Evolutionary conservation across 1,140 invertebrate genomes (phyloP).

Genomic region (Phthorimaea operculella): DNA sequence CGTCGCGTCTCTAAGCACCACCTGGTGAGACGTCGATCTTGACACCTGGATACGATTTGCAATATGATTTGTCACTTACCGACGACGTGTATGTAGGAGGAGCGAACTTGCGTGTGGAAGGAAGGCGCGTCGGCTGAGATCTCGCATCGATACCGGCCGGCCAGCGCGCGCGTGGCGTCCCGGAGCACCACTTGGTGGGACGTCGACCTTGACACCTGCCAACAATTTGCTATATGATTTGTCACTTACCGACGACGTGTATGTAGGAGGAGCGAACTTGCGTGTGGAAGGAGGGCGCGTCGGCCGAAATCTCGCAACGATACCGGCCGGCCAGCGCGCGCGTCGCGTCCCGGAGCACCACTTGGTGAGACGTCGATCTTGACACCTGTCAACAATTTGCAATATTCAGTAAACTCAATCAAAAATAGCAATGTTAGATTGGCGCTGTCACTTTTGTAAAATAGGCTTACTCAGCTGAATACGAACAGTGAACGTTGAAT

Average conservation of each 20-base stretch:
- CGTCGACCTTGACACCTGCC: conserved; percentile 71
- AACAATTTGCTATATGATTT: conserved; percentile 15
- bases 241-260: conserved; percentile 75
- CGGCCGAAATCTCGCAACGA: conserved; percentile 80
- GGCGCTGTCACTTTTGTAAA: too few species aligned
- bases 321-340: conserved; percentile 74
- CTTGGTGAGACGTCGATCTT: conserved; percentile 71
- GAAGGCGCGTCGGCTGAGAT: conserved; percentile 78
- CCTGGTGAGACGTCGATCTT: conserved; percentile 71
- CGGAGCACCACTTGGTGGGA: conserved; percentile 74
- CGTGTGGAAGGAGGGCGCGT: conserved; percentile 77
- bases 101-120: conserved; percentile 74
- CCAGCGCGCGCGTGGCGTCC: conserved; percentile 73
- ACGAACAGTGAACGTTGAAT: too few species aligned
- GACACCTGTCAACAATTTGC: conserved; percentile 62
- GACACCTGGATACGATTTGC: conserved; percentile 63
- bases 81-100: conserved; percentile 76
- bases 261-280: conserved; percentile 72
- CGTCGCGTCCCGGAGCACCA: conserved; percentile 75
- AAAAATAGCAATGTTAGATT: too few species aligned
- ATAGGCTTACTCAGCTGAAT: too few species aligned
- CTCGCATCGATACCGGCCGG: conserved; percentile 79
- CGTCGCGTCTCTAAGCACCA: conserved; percentile 75
- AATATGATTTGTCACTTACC: too few species aligned
- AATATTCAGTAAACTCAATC: too few species aligned